Evolutionary conservation across 2,888 invertebrate species (phyloP), one percentile per base, ranked within the genome.

Genomic region (Ecliptopera silaceata): DNA sequence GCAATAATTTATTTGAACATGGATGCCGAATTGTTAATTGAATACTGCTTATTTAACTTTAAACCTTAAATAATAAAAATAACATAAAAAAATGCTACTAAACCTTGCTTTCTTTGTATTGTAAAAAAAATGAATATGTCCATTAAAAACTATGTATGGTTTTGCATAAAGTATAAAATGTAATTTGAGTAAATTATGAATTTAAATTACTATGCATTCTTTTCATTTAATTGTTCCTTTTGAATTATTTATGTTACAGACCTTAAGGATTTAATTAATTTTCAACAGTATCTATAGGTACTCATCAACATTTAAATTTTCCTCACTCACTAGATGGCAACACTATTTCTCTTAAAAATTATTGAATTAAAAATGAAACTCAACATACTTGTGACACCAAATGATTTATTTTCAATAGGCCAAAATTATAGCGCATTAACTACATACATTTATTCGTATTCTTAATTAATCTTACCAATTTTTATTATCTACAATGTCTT

Each of bases 331-430:
- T 20, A 48, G 48, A 26, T 48, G 48, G 48, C 39, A 39, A 12
- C 38, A 39, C 39, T 8, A 26, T 2, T 26, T 26, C 6, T 26
- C 10, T 26, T 26, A 6, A 8, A 5, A 20, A 34, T 10, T 36
- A 36, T 13, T n/a, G n/a, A n/a, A n/a, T n/a, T 10, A 15, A 32
- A 57, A 64, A 62, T 56, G 54, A 67, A 74, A 66, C 38, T 15
- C 64, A 65, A 66, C 15, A 17, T 69, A 60, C 67, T 69, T 86
- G 87, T 86, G 90, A 91, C 90, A 91, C 87, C 90, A 88, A 91
- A 88, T 90, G 82, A 86, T 91, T 90, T 88, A 88, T 87, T 89
- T 84, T 88, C 82, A 88, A 87, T 88, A 89, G 89, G 89, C 87
- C 88, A 85, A 89, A 91, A 88, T 88, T 84, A 90, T 89, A 86